Evolutionary conservation across 2,888 invertebrate species (phyloP).

Genomic region (Andrena chrysosceles): DNA sequence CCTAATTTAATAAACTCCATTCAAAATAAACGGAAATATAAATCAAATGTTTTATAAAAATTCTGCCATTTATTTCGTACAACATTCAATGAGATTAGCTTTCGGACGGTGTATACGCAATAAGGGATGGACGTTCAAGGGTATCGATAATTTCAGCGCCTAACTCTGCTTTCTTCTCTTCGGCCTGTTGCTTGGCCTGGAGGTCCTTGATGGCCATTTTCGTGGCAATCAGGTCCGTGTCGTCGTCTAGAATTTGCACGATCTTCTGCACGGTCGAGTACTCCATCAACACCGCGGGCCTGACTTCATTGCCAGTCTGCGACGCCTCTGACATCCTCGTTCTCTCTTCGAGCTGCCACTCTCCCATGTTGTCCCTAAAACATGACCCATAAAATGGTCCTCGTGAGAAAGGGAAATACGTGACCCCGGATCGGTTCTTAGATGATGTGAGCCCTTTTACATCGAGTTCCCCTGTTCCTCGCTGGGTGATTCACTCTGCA

Average conservation of each 20-base stretch:
- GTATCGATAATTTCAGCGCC: slow-evolving; percentile 5
- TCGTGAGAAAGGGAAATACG: not conserved
- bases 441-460: slow-evolving; percentile 18
- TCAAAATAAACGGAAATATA: not conserved
- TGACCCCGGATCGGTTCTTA: not conserved
- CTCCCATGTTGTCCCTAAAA: slow-evolving; percentile 28
- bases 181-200: slow-evolving; percentile 11
- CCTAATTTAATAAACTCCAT: too few relatives aligned
- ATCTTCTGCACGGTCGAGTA: slow-evolving; percentile 75
- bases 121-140: not conserved
- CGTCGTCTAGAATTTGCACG: slow-evolving; percentile 67
- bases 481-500: not conserved
- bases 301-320: slow-evolving; percentile 62
- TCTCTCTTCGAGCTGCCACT: slow-evolving; percentile 20
- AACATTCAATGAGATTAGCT: not conserved
- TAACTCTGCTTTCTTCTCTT: slow-evolving; percentile 13
- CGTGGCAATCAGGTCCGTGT: slow-evolving; percentile 30
- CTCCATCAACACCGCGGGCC: slow-evolving; percentile 75
- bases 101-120: not conserved
- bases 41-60: not conserved
- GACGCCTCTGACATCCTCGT: slow-evolving; percentile 55
- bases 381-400: not conserved
- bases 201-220: slow-evolving; percentile 51
- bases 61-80: not conserved
- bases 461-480: slow-evolving; percentile 8